Base-by-base conservation (phyloP, 2,888 invertebrate genomes). In the Epistrophe eligans region DNA sequence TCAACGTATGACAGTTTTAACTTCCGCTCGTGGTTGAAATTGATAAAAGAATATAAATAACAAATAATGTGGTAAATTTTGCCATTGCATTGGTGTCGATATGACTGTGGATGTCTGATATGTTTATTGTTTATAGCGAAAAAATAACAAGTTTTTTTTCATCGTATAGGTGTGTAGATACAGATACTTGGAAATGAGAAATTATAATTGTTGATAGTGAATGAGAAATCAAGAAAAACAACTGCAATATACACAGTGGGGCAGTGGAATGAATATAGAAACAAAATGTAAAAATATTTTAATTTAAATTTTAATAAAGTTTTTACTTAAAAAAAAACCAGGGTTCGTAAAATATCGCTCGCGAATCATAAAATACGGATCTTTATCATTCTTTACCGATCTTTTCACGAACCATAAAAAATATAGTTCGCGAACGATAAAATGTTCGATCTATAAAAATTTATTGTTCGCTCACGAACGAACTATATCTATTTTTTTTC, bases 191-290 rank as follows among this genome's bases (percentile, higher is more conserved):
- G 64, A 45, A 45, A n/a, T 64, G 64, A 64, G 28, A 45, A 45
- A 64, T 45, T 45, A 32, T 28, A n/a, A 19, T 45, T 64, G 28
- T 28, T 64, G 62, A 64, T 43, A 64, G 17, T 45, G 1, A 40
- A 62, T 28, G 70, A 70, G 70, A 70, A 55, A 55, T 55, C 52
- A 55, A 55, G 55, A 70, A 70, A 70, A 55, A 70, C 38, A 70
- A 70, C 70, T 70, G 38, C 15, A 38, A 50, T 60, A 4, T 13
- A 58, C 11, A 57, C 35, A 58, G 24, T 62, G 24, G 24, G 40
- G 13, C 58, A 38, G 6, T 60, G 35, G 11, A 17, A 48, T 17
- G 8, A 45, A 45, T 15, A 15, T 1, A n/a, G n/a, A 38, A 38
- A 38, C 38, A 38, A 11, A 38, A 38, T 10, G 0, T 35, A 9